Base-by-base conservation (phyloP, 2,888 invertebrate species). In the Protodeltote pygarga region DNA sequence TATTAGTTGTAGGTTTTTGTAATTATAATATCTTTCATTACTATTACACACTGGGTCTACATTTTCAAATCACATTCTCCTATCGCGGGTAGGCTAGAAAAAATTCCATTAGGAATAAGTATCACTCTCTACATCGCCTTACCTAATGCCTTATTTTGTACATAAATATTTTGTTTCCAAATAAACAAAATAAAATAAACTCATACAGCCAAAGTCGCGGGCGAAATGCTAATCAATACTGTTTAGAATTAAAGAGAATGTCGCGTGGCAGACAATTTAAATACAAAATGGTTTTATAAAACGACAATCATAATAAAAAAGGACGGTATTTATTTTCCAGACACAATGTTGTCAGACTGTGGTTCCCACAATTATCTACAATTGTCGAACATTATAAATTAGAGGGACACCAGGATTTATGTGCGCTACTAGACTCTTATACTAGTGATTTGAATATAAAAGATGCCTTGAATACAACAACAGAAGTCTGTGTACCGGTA, bases 361-460 rank as follows among this genome's bases (percentile, higher is more conserved):
- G 84, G 84, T 84, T 75, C 39, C 82, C 84, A n/a, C 84, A 84
- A 65, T 59, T 84, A 38, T 83, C 81, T 5, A 77, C 83, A 1
- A 74, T 84, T 3, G 76, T 81, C 0, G 84, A 84, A 25, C 76
- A 82, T 52, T 74, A 77, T 28, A 51, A 58, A 8, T 47, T 59
- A 1, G 69, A 71, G 28, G 54, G 41, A 0, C 60, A 65, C 16
- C 57, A 60, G n/a, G 77, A 83, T 51, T 57, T 83, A 23, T 84
- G 84, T 27, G 49, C 41, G 0, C 50, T 82, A 45, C 40, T 83
- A 5, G 83, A 83, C 19, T 44, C 52, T 0, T 82, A 81, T 28
- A 80, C 81, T 0, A 28, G 33, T 0, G 65, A 62, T 24, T 54
- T 81, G 44, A 75, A 65, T 44, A 40, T 27, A 3, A 54, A 51